These are phyloP conservation scores for Pseudotriccus pelzelni DNA, from an alignment of 2,797 vertebrate species.

Conservation along the genomic window DNA sequence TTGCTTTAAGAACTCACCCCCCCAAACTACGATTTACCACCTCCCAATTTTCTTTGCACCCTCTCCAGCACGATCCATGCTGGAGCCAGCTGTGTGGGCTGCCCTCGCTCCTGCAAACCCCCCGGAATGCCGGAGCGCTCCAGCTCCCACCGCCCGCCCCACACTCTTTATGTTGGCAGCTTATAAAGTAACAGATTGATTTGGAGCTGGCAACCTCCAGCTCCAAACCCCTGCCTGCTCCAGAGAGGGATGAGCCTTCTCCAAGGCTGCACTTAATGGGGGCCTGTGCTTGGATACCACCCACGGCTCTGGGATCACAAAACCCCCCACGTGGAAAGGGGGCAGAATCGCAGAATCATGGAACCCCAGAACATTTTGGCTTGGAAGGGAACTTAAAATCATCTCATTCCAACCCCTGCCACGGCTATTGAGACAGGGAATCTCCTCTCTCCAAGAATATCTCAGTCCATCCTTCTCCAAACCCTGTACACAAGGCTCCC, in stretches of 20 bases:
- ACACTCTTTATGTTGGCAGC: slow-evolving; percentile 28
- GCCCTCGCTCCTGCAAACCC: neutral
- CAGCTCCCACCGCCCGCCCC: neutral
- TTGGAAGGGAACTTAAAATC: neutral
- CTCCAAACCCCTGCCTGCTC: neutral
- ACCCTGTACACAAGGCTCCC: accelerated
- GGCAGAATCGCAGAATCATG: accelerated
- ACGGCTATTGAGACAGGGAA: neutral
- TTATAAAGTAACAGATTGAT: slow-evolving; percentile 27
- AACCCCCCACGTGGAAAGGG: neutral
- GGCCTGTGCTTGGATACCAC: slow-evolving; percentile 1
- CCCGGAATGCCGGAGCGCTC: accelerated
- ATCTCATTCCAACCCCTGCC: neutral
- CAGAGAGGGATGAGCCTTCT: neutral
- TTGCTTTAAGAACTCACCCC: neutral
- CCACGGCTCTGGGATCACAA: neutral
- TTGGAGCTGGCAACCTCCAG: neutral
- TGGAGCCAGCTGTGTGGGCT: neutral
- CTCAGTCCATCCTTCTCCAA: neutral
- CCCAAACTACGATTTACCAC: too few species aligned
- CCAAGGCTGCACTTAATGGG: neutral
- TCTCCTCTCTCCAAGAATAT: neutral
- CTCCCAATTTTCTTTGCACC: neutral
- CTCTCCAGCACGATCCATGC: accelerated
- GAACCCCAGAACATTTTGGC: neutral